Evolutionary conservation across 1,140 invertebrate species (phyloP), one percentile per base, ranked within the genome.

Genomic region (Polypedilum pembai): DNA sequence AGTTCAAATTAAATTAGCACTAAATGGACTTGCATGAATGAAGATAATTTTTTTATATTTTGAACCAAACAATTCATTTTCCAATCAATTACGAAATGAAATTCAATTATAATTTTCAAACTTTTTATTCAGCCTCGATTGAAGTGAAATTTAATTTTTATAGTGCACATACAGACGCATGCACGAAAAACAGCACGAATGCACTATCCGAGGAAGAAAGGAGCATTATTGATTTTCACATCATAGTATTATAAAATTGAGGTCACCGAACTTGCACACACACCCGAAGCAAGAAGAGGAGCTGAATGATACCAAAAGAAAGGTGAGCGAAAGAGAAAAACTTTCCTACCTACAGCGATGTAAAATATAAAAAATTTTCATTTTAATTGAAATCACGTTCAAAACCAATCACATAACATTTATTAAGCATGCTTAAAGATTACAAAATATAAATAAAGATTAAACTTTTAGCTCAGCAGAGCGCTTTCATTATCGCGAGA

Each of bases 1-100:
- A 56, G 45, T 56, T 56, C 45, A 56, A 56, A 56, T 56, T 56
- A 56, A 56, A 56, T 56, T 56, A 56, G 12, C 45, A n/a, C 45
- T 56, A 56, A 56, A 56, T n/a, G n/a, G 45, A 56, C 45, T n/a
- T 56, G 45, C 45, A 56, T 56, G 45, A n/a, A 12, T n/a, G 15
- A 8, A n/a, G 1, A 56, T 56, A 15, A 56, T 15, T 56, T 56
- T 45, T 45, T 56, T n/a, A 15, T 12, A 12, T 56, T 56, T 56
- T 56, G 10, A n/a, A 12, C 12, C 45, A n/a, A n/a, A n/a, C 12
- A 12, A n/a, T 56, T 12, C 12, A n/a, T 56, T 56, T 56, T 56
- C 45, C 45, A 56, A 56, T 56, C 45, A 56, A 56, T 15, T 56
- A n/a, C 8, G 12, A 56, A 12, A 56, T 15, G 7, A 56, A 15